Base-by-base conservation (phyloP, 2,888 invertebrate genomes). In the Elaeidobius kamerunicus region DNA sequence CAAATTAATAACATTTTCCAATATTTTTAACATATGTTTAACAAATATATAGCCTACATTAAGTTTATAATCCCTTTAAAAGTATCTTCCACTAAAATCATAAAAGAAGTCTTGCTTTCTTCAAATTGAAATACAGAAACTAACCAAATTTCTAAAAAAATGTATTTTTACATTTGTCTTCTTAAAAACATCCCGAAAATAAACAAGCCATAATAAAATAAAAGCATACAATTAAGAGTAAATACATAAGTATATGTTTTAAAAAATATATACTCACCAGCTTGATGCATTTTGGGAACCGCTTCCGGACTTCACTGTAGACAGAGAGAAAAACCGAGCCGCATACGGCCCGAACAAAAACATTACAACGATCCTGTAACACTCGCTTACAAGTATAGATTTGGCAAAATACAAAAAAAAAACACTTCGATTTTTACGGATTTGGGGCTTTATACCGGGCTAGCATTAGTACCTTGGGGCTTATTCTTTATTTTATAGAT, bases 221-320 rank as follows among this genome's bases (percentile, higher is more conserved):
- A 17, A 19, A 39, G 38, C 12, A 23, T 16, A 9, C 16, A 18
- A 17, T 1, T 16, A 18, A 35, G n/a, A 28, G 27, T 4, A 30
- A 30, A n/a, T 30, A 23, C 23, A 9, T 6, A 23, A 23, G 4
- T 23, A 23, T 23, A 23, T 23, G 4, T 23, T 4, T 43, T 27
- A 16, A 1, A n/a, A n/a, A n/a, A 32, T 17, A 23, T 30, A n/a
- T 6, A 82, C 91, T 86, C 75, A 95, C 95, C 87, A 95, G 74
- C 76, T 85, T 86, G 41, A 82, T 65, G 63, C 95, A 78, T 75
- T 91, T 92, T 44, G 93, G 92, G 65, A 95, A 93, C 71, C 84
- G 82, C 74, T 87, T 89, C 75, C 92, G 84, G 68, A 94, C 82
- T 73, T 90, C 92, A 76, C 94, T 95, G 88, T 78, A 82, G 82